These are phyloP conservation scores for Apamea monoglypha DNA, from an alignment of 2,888 invertebrate species.

Conservation along the genomic window DNA sequence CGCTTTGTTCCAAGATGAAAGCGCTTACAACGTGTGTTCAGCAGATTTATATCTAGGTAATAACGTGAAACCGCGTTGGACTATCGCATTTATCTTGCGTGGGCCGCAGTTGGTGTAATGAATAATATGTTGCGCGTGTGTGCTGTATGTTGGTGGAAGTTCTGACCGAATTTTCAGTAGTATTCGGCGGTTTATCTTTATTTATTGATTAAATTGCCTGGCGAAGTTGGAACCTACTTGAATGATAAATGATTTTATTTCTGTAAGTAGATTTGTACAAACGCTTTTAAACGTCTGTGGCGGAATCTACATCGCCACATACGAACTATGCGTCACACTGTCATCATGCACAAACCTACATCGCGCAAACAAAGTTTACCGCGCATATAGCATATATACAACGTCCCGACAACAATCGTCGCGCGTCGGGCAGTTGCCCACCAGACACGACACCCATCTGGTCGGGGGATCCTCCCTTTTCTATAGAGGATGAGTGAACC, in stretches of 20 bases:
- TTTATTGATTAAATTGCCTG: conserved; percentile 36
- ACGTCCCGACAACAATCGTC: too few relatives aligned
- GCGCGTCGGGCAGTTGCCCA: too few relatives aligned
- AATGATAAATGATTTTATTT: not conserved
- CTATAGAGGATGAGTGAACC: too few relatives aligned
- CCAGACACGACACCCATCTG: too few relatives aligned
- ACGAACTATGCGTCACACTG: too few relatives aligned
- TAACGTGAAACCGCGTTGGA: conserved; percentile 54
- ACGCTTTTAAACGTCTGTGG: not conserved
- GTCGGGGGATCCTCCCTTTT: too few relatives aligned
- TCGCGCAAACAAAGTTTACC: too few relatives aligned
- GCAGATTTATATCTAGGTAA: conserved; percentile 59
- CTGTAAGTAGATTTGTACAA: too few relatives aligned
- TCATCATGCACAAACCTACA: too few relatives aligned
- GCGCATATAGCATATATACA: too few relatives aligned
- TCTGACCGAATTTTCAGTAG: conserved; percentile 26
- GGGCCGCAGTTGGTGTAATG: conserved; percentile 57
- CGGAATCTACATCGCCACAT: too few relatives aligned
- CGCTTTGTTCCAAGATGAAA: conserved; percentile 61
- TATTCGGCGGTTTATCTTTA: conserved; percentile 24
- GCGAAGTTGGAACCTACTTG: too few relatives aligned
- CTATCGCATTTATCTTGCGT: conserved; percentile 57
- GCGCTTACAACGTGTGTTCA: conserved; percentile 46
- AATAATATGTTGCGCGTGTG: conserved; percentile 55
- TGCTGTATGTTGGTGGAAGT: conserved; percentile 17